Evolutionary conservation across 2,113 vertebrate species (phyloP).

Genomic region (Chionomys nivalis): DNA sequence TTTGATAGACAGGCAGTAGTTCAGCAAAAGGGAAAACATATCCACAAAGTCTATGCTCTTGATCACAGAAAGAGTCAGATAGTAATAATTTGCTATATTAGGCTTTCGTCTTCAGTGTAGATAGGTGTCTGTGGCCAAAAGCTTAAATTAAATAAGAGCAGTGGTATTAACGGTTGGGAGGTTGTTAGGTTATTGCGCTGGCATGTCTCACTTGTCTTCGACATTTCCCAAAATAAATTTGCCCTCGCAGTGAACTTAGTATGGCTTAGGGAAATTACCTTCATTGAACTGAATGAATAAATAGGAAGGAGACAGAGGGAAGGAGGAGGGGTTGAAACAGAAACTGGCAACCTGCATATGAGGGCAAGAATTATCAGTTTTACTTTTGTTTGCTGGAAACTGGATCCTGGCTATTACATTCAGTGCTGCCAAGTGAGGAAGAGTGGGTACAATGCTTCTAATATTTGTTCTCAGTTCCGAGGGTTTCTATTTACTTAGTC

Average conservation of each 20-base stretch:
- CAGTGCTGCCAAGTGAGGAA: neutral
- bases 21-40: neutral
- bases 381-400: neutral
- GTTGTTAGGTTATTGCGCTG: conserved; percentile 65
- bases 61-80: conserved; percentile 66
- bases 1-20: neutral
- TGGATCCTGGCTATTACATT: neutral
- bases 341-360: neutral
- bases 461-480: conserved; percentile 17
- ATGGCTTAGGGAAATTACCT: conserved; percentile 73
- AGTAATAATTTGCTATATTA: conserved; percentile 60
- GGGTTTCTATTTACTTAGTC: conserved; percentile 38
- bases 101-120: conserved; percentile 66
- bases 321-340: neutral
- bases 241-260: conserved; percentile 69
- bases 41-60: conserved; percentile 69
- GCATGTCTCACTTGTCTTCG: conserved; percentile 76
- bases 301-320: neutral
- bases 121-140: conserved; percentile 27
- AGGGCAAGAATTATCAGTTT: neutral
- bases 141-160: conserved; percentile 55
- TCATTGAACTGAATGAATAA: conserved; percentile 53
- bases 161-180: conserved; percentile 24
- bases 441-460: neutral
- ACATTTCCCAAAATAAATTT: conserved; percentile 76